Conservation (phyloP, 2,888 invertebrate genomes). For the Iselma pallidipennis region DNA sequence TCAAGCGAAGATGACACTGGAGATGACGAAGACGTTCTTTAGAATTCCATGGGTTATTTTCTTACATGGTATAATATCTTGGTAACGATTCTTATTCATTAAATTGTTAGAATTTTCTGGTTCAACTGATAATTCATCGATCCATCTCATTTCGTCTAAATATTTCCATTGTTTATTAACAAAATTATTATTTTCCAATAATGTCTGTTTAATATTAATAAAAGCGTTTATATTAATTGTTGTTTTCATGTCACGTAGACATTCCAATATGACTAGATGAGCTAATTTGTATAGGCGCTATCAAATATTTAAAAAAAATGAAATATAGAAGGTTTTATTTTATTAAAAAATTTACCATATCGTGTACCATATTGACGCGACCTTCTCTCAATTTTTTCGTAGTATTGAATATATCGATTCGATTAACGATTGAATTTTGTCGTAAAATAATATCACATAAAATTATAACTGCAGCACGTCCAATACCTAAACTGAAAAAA, state of each 20-base stretch:
- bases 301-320: background rate
- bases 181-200: background rate
- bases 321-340: background rate
- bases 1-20: too few species aligned
- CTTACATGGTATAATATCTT: background rate
- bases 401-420: background rate
- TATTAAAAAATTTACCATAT: background rate
- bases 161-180: slow-evolving; percentile 1
- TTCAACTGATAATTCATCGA: background rate
- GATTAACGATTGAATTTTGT: background rate
- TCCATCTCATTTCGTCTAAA: background rate
- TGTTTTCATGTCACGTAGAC: background rate
- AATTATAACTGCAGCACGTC: background rate
- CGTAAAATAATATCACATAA: slow-evolving; percentile 1
- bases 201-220: background rate
- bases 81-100: background rate
- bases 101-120: background rate
- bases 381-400: background rate
- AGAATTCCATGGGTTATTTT: background rate
- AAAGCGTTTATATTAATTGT: background rate
- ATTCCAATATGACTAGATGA: background rate
- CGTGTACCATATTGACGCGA: background rate
- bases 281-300: background rate
- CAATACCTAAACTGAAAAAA: background rate
- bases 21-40: too few species aligned